These are phyloP conservation scores for Thaumatotibia leucotreta DNA, from an alignment of 1,140 invertebrate species.

Conservation along the genomic window DNA sequence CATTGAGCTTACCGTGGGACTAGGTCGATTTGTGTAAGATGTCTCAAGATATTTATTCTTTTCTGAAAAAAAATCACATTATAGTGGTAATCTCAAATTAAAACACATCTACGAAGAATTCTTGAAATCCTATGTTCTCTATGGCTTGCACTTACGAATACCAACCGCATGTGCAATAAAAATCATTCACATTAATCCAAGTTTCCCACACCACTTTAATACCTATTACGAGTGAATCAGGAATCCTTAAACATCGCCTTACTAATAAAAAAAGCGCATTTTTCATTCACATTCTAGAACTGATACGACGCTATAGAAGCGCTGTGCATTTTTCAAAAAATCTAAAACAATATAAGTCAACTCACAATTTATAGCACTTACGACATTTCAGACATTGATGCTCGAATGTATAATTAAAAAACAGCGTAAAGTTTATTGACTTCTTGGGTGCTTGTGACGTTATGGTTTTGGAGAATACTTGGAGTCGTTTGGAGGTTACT, in stretches of 20 bases:
- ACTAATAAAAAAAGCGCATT: slow-evolving; percentile 25
- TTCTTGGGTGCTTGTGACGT: not conserved
- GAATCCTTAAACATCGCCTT: slow-evolving; percentile 51
- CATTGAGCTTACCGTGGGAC: no score
- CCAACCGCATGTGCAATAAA: slow-evolving; percentile 25
- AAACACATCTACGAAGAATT: no score
- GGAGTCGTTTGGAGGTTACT: slow-evolving; percentile 72
- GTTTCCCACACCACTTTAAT: not conserved
- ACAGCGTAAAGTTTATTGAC: not conserved
- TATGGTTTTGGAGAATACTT: not conserved
- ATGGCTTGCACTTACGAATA: no score
- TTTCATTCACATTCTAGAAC: not conserved
- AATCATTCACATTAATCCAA: not conserved
- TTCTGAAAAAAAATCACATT: no score
- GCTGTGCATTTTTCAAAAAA: not conserved
- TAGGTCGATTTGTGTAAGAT: no score
- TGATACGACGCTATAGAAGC: not conserved
- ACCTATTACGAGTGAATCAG: slow-evolving; percentile 48
- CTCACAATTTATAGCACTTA: not conserved
- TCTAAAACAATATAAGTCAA: not conserved
- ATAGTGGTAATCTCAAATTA: no score
- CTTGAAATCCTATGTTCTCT: no score
- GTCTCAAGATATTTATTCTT: no score
- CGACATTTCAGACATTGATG: not conserved
- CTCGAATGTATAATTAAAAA: not conserved